Evolutionary conservation across 2,797 vertebrate species (phyloP).

Genomic region (Chelidonichthys spinosus): DNA sequence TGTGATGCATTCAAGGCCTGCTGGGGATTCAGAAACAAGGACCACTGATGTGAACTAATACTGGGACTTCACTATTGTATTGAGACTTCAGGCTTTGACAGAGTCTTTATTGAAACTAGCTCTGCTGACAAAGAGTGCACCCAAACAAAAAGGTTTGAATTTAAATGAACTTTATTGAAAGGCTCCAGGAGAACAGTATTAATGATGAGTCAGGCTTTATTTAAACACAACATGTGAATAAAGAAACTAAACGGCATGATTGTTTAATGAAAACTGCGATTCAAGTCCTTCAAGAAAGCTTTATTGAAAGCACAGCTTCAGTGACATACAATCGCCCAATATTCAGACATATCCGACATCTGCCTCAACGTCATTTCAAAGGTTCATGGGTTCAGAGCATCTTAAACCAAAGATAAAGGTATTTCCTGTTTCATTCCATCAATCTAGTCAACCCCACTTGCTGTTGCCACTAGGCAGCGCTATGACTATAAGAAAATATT

Average conservation of each 20-base stretch:
- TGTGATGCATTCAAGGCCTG: not conserved
- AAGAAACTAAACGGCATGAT: conserved; percentile 29
- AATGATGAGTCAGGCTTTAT: conserved; percentile 35
- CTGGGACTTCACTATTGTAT: not conserved
- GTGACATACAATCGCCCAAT: not conserved
- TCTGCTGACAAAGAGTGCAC: not conserved
- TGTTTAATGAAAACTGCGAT: conserved; percentile 1
- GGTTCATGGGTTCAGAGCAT: too few relatives aligned
- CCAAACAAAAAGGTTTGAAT: conserved; percentile 31
- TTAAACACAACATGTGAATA: conserved; percentile 29
- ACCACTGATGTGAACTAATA: not conserved
- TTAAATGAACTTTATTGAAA: conserved; percentile 50
- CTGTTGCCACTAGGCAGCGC: too few relatives aligned
- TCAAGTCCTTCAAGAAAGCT: not conserved
- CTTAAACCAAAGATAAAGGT: too few relatives aligned
- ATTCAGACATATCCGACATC: too few relatives aligned
- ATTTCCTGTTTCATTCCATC: too few relatives aligned
- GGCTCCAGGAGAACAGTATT: conserved; percentile 26
- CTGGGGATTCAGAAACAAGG: not conserved
- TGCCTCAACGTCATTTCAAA: too few relatives aligned
- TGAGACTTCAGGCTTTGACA: conserved; percentile 8
- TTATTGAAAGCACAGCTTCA: conserved; percentile 10
- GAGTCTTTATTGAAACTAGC: conserved; percentile 24
- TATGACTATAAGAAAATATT: too few relatives aligned
- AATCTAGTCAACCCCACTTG: too few relatives aligned